Conservation (phyloP, 2,113 vertebrate genomes). For the Myotis yumanensis region DNA sequence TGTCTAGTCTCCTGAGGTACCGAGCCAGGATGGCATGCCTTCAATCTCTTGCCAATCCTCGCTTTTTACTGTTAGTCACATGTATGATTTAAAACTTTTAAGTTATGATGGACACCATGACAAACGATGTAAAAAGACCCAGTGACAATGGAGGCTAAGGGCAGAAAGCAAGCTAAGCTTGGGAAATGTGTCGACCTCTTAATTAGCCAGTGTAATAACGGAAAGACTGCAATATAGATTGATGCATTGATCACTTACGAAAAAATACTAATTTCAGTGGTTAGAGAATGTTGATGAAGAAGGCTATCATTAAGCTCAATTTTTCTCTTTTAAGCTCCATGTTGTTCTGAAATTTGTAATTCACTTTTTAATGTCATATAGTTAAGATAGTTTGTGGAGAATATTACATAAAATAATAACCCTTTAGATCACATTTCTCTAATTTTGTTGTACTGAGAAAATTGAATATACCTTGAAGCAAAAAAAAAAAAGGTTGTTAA, state of each 20-base stretch:
- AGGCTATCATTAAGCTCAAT: accelerated
- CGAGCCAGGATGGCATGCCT: background rate
- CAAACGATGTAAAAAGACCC: too few relatives aligned
- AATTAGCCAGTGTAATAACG: background rate
- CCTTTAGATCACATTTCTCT: background rate
- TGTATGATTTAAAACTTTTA: background rate
- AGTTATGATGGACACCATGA: background rate
- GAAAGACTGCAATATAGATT: background rate
- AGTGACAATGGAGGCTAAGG: accelerated
- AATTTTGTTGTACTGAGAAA: background rate
- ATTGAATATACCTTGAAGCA: background rate
- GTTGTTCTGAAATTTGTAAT: background rate
- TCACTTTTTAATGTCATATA: background rate
- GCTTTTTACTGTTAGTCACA: accelerated
- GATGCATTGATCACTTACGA: background rate
- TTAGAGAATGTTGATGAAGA: background rate
- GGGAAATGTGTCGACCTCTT: background rate
- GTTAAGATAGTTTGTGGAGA: background rate
- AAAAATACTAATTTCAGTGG: background rate
- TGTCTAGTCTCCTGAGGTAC: accelerated
- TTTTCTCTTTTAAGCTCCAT: background rate
- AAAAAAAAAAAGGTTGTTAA: background rate
- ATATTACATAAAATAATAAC: background rate
- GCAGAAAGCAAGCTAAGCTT: background rate
- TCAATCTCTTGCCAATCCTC: accelerated